These are phyloP conservation scores for Cervus canadensis DNA, from an alignment of 2,113 vertebrate species.

Conservation along the genomic window DNA sequence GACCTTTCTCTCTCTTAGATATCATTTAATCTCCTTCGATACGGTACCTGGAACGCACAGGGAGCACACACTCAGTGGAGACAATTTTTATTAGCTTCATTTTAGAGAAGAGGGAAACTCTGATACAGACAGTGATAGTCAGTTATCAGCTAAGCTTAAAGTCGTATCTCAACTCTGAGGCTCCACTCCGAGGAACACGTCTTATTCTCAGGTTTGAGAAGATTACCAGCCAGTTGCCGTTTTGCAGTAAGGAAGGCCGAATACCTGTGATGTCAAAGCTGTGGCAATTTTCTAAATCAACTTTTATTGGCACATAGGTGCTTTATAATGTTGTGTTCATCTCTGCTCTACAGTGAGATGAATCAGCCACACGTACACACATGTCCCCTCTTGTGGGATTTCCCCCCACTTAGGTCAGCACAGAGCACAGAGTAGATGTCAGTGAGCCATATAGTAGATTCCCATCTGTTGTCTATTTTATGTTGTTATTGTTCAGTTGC, in stretches of 20 bases:
- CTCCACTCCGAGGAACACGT: neutral
- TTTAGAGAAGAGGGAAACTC: neutral
- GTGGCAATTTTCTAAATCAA: neutral
- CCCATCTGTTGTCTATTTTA: neutral
- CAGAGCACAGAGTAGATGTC: neutral
- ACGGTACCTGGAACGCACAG: neutral
- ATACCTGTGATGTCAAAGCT: neutral
- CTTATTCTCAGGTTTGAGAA: neutral
- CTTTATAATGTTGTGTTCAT: neutral
- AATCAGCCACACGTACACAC: neutral
- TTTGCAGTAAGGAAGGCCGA: neutral
- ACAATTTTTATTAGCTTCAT: neutral
- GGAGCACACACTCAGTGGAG: neutral
- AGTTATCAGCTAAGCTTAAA: neutral
- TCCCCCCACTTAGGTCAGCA: neutral
- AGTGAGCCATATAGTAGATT: neutral
- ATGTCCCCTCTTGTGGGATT: neutral
- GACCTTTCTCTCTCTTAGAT: neutral
- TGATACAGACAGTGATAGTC: neutral
- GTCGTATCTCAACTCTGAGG: neutral
- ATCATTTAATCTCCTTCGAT: neutral
- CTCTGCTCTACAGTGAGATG: neutral
- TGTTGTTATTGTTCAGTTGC: neutral
- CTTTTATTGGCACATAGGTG: neutral
- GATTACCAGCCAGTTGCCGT: neutral